A percentile compares a stretch with the other conserved stretches of the same genome.
Evolutionary conservation across 2,888 invertebrate species (phyloP).

Genomic region (Limenitis arthemis): DNA sequence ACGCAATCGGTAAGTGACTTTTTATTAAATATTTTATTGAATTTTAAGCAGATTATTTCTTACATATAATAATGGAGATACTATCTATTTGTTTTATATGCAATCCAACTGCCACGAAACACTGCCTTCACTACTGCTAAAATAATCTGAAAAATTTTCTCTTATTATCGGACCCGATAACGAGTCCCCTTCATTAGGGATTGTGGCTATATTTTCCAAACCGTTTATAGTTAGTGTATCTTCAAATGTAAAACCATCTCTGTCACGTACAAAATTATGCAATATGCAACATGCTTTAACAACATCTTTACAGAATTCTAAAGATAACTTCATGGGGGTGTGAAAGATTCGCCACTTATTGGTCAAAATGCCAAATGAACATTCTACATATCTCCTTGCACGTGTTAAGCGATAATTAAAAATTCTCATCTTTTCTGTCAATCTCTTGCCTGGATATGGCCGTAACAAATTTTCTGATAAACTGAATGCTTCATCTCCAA

Average conservation of each 20-base stretch:
- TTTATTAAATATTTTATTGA: not conserved
- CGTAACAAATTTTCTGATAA: not conserved
- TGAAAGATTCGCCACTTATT: conserved; percentile 8
- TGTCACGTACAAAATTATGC: conserved; percentile 6
- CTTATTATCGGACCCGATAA: not conserved
- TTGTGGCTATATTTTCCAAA: conserved; percentile 2
- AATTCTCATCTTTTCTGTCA: not conserved
- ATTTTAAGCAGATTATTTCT: not conserved
- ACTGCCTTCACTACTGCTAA: not conserved
- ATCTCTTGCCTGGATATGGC: conserved; percentile 1
- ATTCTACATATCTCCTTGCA: conserved; percentile 4
- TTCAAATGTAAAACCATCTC: conserved; percentile 1
- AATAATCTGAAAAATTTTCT: not conserved
- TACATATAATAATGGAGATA: not conserved
- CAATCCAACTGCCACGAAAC: not conserved
- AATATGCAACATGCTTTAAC: conserved; percentile 5
- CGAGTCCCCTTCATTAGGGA: not conserved
- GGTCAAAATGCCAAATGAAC: conserved; percentile 1
- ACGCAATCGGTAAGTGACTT: conserved; percentile 5
- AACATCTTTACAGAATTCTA: conserved; percentile 5
- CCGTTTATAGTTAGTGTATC: conserved; percentile 1
- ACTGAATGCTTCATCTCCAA: conserved; percentile 6
- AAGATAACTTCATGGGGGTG: not conserved
- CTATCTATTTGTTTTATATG: not conserved
- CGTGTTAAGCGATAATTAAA: conserved; percentile 4